These are phyloP conservation scores for Aspidiotus destructor DNA, from an alignment of 2,888 invertebrate species.

Conservation along the genomic window DNA sequence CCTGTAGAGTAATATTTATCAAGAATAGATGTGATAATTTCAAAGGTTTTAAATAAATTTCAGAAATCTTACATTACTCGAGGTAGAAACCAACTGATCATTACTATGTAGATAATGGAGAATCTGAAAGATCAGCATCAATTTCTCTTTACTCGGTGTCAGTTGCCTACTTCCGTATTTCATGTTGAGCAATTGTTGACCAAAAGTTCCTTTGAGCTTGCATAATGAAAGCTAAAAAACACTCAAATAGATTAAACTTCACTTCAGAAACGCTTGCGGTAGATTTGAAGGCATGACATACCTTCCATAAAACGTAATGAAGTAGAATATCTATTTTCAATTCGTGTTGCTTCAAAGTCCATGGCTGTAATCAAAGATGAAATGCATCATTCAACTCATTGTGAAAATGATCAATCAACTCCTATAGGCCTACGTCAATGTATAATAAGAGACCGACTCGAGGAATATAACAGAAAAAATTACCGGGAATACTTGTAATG, in stretches of 20 bases:
- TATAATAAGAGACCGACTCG: slow-evolving; percentile 27
- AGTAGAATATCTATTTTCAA: slow-evolving; percentile 63
- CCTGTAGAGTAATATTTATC: not conserved
- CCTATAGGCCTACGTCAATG: slow-evolving; percentile 8
- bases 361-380: slow-evolving; percentile 48
- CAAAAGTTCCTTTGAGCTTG: slow-evolving; percentile 52
- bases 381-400: slow-evolving; percentile 1
- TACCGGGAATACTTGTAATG: slow-evolving; percentile 58
- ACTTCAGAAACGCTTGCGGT: not conserved
- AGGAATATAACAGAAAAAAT: slow-evolving; percentile 9
- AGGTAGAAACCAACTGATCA: slow-evolving; percentile 4
- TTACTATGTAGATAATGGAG: slow-evolving; percentile 9
- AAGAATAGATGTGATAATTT: not conserved
- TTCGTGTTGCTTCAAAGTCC: slow-evolving; percentile 46
- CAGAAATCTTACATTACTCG: slow-evolving; percentile 12
- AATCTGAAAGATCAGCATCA: slow-evolving; percentile 14
- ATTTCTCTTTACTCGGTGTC: slow-evolving; percentile 39
- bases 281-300: slow-evolving; percentile 32
- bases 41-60: not conserved
- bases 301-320: slow-evolving; percentile 56
- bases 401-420: slow-evolving; percentile 19
- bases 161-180: slow-evolving; percentile 50
- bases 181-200: slow-evolving; percentile 70
- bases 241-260: not conserved
- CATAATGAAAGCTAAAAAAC: slow-evolving; percentile 37